A percentile compares a stretch with the other conserved stretches of the same genome.
These are phyloP conservation scores for Schizotus pectinicornis DNA, from an alignment of 2,888 invertebrate species.

Conservation along the genomic window DNA sequence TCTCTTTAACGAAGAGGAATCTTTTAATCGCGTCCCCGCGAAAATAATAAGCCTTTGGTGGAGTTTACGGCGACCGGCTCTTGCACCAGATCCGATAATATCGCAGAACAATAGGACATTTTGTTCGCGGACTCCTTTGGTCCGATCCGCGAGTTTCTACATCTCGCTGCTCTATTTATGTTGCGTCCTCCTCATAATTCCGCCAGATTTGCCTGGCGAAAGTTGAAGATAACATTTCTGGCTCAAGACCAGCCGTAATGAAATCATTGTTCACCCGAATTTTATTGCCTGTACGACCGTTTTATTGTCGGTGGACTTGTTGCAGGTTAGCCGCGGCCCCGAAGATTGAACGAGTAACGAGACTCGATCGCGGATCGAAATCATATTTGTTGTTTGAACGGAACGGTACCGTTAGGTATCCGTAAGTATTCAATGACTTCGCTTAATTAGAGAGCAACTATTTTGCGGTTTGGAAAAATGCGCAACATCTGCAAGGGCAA, in stretches of 20 bases:
- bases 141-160: slow-evolving; percentile 27
- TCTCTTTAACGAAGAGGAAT: slow-evolving; percentile 54
- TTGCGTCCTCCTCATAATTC: slow-evolving; percentile 44
- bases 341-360: background rate
- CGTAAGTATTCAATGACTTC: slow-evolving; percentile 43
- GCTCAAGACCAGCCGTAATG: slow-evolving; percentile 44
- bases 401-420: slow-evolving; percentile 49
- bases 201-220: slow-evolving; percentile 46
- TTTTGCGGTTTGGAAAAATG: slow-evolving; percentile 45
- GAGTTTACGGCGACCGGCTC: slow-evolving; percentile 46
- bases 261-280: slow-evolving; percentile 45
- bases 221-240: slow-evolving; percentile 49
- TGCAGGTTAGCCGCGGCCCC: background rate
- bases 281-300: slow-evolving; percentile 38
- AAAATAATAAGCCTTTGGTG: slow-evolving; percentile 51
- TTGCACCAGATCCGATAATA: slow-evolving; percentile 41
- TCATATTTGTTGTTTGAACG: slow-evolving; percentile 53
- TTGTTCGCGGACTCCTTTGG: slow-evolving; percentile 45
- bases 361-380: slow-evolving; percentile 12
- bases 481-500: slow-evolving; percentile 48
- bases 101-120: slow-evolving; percentile 50
- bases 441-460: slow-evolving; percentile 51
- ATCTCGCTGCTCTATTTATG: slow-evolving; percentile 43
- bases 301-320: slow-evolving; percentile 3
- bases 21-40: slow-evolving; percentile 51